Conservation (phyloP, 2,113 vertebrate species). For the Phoxinus phoxinus region DNA sequence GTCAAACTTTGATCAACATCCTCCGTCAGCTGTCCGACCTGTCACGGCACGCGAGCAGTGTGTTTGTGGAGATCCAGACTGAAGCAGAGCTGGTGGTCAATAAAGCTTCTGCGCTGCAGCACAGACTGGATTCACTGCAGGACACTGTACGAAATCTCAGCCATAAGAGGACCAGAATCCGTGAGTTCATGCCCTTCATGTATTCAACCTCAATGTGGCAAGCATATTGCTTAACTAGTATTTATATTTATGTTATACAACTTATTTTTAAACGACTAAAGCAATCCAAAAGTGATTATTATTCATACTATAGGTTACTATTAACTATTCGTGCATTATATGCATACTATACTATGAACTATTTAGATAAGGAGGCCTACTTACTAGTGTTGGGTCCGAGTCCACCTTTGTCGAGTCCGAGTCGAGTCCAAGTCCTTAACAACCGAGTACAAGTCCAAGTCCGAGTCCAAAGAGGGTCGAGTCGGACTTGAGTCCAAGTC, state of each 20-base stretch:
- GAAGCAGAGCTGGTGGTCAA: conserved; percentile 73
- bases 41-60: conserved; percentile 80
- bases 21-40: conserved; percentile 84
- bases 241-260: not conserved
- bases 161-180: conserved; percentile 79
- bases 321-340: not conserved
- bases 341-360: too few species aligned
- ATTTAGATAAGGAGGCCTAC: not conserved
- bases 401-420: too few species aligned
- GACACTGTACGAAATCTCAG: conserved; percentile 71
- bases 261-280: not conserved
- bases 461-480: too few species aligned
- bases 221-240: not conserved
- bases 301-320: not conserved
- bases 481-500: too few species aligned
- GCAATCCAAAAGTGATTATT: not conserved
- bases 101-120: conserved; percentile 74
- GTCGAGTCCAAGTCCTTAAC: too few species aligned
- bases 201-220: not conserved
- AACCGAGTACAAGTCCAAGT: too few species aligned
- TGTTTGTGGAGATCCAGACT: conserved; percentile 81
- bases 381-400: too few species aligned
- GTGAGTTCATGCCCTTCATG: conserved; percentile 70
- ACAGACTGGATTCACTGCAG: conserved; percentile 76
- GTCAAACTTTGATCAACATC: conserved; percentile 73